Conservation (phyloP, 1,140 invertebrate genomes). For the Laupala kohalensis region DNA sequence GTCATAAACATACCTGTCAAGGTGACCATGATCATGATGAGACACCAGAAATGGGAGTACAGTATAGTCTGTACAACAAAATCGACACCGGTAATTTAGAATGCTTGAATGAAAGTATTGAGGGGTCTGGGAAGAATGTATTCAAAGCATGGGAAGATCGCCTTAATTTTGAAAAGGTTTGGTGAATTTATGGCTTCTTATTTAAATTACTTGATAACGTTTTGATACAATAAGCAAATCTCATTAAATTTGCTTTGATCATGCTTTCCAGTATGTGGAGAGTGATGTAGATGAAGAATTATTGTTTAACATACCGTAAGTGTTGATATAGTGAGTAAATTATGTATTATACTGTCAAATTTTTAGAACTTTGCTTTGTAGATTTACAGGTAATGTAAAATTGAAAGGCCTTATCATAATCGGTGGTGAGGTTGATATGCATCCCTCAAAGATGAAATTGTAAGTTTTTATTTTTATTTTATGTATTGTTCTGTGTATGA, state of each 20-base stretch:
- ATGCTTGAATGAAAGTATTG: conserved; percentile 77
- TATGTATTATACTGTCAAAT: background rate
- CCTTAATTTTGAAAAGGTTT: conserved; percentile 58
- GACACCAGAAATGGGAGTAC: conserved; percentile 60
- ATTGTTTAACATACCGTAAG: conserved; percentile 84
- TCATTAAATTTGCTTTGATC: conserved; percentile 1
- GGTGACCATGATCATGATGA: conserved; percentile 39
- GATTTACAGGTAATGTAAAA: conserved; percentile 87
- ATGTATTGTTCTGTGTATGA: background rate
- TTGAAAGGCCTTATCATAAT: conserved; percentile 84
- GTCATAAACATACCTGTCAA: conserved; percentile 22
- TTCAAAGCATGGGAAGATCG: conserved; percentile 89
- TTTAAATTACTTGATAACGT: background rate
- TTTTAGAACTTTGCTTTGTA: conserved; percentile 21
- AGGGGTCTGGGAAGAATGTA: conserved; percentile 72
- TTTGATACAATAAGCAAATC: background rate
- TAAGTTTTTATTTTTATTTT: conserved; percentile 34
- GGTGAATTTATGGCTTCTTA: background rate
- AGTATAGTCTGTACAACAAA: conserved; percentile 80
- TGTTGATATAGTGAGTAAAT: conserved; percentile 16
- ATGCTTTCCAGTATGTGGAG: conserved; percentile 66
- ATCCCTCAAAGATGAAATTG: conserved; percentile 77
- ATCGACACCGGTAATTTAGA: conserved; percentile 80
- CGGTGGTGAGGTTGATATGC: conserved; percentile 68
- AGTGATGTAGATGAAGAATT: conserved; percentile 91